Conservation (phyloP, 1,140 invertebrate species). For the Nixonia krombeini region DNA sequence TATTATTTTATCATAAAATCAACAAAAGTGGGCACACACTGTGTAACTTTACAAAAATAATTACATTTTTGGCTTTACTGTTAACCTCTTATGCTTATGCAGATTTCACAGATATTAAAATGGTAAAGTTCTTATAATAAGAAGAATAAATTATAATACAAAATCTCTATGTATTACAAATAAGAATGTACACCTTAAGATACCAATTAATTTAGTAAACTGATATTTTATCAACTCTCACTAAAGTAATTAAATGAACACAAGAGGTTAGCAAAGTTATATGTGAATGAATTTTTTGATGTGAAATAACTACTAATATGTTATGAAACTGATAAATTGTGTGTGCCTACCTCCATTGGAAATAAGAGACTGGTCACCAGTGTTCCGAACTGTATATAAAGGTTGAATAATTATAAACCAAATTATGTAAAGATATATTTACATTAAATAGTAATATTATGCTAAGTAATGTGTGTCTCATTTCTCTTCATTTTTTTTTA, state of each 20-base stretch:
- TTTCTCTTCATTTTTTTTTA: background rate
- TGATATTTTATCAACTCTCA: no score
- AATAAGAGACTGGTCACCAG: conserved; percentile 66
- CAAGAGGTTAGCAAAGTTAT: background rate
- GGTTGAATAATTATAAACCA: conserved; percentile 41
- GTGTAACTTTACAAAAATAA: background rate
- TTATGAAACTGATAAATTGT: conserved; percentile 31
- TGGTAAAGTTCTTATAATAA: no score
- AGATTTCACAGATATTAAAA: background rate
- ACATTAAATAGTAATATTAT: no score
- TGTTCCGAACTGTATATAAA: conserved; percentile 63
- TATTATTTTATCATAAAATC: conserved; percentile 1
- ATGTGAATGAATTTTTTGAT: no score
- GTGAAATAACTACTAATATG: background rate
- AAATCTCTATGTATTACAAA: no score
- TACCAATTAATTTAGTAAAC: no score
- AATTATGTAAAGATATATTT: no score
- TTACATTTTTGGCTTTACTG: background rate
- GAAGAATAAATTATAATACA: no score
- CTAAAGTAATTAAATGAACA: no score
- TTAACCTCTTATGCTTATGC: background rate
- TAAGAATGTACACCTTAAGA: no score
- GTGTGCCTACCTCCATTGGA: conserved; percentile 71
- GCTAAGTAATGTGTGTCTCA: no score
- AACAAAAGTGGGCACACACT: conserved; percentile 45